A percentile compares a stretch with the other conserved stretches of the same genome.
Conservation (phyloP, 2,113 vertebrate species). For the Saguinus midas region DNA sequence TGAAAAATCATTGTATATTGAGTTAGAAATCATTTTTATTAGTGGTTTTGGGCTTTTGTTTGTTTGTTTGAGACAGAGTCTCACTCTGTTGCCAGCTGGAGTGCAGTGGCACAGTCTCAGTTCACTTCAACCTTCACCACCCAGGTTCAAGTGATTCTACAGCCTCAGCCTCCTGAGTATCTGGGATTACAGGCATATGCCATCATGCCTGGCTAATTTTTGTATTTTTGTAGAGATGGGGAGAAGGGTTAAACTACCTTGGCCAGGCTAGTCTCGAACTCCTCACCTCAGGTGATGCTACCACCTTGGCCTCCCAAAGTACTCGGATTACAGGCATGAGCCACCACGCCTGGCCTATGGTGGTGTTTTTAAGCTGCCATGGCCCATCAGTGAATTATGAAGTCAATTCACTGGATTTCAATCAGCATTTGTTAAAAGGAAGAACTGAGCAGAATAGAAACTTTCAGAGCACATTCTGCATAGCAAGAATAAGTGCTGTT, state of each 20-base stretch:
- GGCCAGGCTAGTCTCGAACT: neutral
- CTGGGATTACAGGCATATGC: neutral
- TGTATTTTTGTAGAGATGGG: neutral
- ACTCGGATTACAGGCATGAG: neutral
- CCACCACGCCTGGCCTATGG: neutral
- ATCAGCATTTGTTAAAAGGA: neutral
- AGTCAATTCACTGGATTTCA: neutral
- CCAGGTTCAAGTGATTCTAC: neutral
- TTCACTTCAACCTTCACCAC: neutral
- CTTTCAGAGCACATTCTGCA: neutral
- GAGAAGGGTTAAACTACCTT: neutral
- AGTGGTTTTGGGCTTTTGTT: neutral
- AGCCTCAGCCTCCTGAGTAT: neutral
- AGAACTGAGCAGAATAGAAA: neutral
- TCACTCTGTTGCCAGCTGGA: neutral
- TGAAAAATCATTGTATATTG: neutral
- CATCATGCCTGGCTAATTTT: neutral
- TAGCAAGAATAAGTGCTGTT: neutral
- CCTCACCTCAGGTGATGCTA: neutral
- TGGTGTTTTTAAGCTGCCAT: neutral
- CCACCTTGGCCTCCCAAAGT: neutral
- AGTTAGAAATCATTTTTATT: constrained; percentile 17
- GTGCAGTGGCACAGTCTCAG: neutral
- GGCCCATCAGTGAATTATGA: neutral
- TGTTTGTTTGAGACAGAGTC: neutral